These are phyloP conservation scores for Crocidura indochinensis DNA, from an alignment of 2,797 vertebrate species.

Conservation along the genomic window DNA sequence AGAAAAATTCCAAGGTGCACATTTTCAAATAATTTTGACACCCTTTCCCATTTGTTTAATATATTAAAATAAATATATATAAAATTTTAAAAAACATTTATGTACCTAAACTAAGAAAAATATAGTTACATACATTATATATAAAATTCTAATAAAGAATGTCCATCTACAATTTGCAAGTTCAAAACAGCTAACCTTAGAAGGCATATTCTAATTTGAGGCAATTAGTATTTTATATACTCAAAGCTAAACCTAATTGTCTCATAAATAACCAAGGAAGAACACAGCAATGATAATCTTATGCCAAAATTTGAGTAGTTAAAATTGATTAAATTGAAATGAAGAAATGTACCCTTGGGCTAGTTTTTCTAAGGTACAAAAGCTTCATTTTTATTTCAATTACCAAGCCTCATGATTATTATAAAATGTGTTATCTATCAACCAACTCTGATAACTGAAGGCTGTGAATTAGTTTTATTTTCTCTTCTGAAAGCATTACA, in stretches of 20 bases:
- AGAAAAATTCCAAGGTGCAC: background rate
- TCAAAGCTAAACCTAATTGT: slow-evolving; percentile 68
- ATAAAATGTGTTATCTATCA: slow-evolving; percentile 4
- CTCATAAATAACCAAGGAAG: slow-evolving; percentile 52
- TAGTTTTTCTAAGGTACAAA: slow-evolving; percentile 50
- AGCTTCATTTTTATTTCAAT: slow-evolving; percentile 58
- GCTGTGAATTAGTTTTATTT: background rate
- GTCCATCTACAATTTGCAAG: background rate
- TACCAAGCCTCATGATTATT: background rate
- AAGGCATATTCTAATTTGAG: slow-evolving; percentile 61
- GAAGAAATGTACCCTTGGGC: background rate
- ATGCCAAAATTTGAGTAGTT: slow-evolving; percentile 40
- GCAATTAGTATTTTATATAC: slow-evolving; percentile 61
- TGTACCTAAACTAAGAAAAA: slow-evolving; percentile 7
- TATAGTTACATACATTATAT: slow-evolving; percentile 37
- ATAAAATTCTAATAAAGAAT: background rate
- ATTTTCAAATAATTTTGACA: slow-evolving; percentile 28
- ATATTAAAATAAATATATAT: slow-evolving; percentile 28
- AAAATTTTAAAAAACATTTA: slow-evolving; percentile 34
- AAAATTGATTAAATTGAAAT: slow-evolving; percentile 62
- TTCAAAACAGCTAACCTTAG: slow-evolving; percentile 37
- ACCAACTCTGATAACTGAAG: background rate
- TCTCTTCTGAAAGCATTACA: slow-evolving; percentile 11
- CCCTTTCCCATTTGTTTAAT: background rate
- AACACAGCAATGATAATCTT: slow-evolving; percentile 34